These are phyloP conservation scores for Ostrea denselamellosa DNA, from an alignment of 1,140 invertebrate species.

Conservation along the genomic window DNA sequence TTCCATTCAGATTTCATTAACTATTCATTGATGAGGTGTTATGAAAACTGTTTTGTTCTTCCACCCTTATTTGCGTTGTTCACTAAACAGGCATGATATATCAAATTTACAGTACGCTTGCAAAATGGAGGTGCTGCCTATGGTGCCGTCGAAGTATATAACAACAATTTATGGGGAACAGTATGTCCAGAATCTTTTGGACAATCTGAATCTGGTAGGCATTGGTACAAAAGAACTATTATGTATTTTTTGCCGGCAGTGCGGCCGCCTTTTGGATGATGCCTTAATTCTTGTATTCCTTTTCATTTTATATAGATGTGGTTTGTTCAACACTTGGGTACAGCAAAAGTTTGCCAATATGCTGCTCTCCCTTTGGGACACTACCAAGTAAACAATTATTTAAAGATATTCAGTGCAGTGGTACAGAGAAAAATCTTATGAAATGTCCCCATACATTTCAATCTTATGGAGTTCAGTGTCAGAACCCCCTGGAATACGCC, in stretches of 20 bases:
- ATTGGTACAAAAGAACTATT: too few species aligned
- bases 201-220: conserved; percentile 3
- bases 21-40: too few species aligned
- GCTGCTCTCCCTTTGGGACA: conserved; percentile 65
- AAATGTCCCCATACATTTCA: conserved; percentile 52
- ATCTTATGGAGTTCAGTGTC: not conserved
- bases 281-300: not conserved
- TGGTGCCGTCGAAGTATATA: conserved; percentile 49
- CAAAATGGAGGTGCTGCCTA: conserved; percentile 22
- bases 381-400: conserved; percentile 40
- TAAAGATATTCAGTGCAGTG: conserved; percentile 60
- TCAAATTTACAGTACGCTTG: conserved; percentile 36
- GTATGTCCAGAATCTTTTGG: conserved; percentile 39
- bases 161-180: conserved; percentile 40
- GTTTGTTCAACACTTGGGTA: conserved; percentile 64
- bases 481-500: conserved; percentile 55
- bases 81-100: not conserved
- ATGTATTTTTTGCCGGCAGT: too few species aligned
- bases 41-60: too few species aligned
- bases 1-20: too few species aligned
- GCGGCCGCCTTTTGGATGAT: too few species aligned
- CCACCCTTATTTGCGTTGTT: too few species aligned
- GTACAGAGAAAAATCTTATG: conserved; percentile 57
- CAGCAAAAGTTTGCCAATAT: conserved; percentile 58
- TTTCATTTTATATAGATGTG: conserved; percentile 55